Base-by-base conservation (phyloP, 92 coral and sea anemone species). In the Phenganax stokvisi region DNA sequence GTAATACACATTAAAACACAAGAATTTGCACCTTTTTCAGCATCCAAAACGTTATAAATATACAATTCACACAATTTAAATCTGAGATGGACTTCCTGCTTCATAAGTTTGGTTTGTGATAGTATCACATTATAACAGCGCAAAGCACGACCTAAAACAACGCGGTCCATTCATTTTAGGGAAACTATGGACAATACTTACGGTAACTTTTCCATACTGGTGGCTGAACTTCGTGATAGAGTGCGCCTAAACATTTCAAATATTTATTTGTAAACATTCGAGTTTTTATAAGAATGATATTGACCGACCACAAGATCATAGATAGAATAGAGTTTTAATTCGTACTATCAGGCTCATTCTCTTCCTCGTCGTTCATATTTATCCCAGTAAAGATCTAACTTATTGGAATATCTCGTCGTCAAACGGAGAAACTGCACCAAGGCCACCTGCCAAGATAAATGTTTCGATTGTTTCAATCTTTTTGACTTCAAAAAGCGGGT, bases 171-270 rank as follows among this genome's bases (percentile, higher is more conserved):
- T 16, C 47, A 37, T 68, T 68, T 68, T 12, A 28, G 53, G 73
- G 12, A 68, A 15, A 68, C 52, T 13, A n/a, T 9, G 59, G 17
- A 53, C 64, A 55, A 77, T 58, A 79, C 83, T 79, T 64, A 79
- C 83, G 29, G 51, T 79, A 79, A 51, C 59, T 64, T 64, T 79
- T 79, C 83, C 83, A 79, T 9, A 79, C 74, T n/a, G 83, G 83
- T 29, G 83, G 83, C 61, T 79, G 83, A 12, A 79, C 83, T 54
- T 79, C 83, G 74, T 79, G 83, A 64, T 79, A 79, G 16, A 79
- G 55, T 7, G 83, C 47, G 27, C 74, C 83, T 79, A 13, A 63
- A 63, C 16, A 68, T 68, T 30, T 62, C 17, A 31, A 64, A 54
- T 25, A 77, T 56, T n/a, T 47, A 79, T 13, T 51, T 54, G 69